Conservation (phyloP, 2,797 vertebrate genomes). For the Bradypodion pumilum region DNA sequence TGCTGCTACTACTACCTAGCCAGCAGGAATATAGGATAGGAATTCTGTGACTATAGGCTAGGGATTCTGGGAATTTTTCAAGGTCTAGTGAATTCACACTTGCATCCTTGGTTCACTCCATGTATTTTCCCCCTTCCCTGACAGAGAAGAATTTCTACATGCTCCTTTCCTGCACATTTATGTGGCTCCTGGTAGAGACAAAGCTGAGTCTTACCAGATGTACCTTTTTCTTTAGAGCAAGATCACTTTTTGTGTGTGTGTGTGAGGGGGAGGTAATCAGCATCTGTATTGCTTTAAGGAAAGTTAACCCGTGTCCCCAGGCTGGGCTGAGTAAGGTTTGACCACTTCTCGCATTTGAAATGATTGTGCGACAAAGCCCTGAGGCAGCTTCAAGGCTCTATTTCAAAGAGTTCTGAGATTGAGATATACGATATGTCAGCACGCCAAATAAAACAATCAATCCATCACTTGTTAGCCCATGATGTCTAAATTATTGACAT, state of each 20-base stretch:
- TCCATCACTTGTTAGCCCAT: constrained; percentile 6
- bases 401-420: not conserved
- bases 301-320: not conserved
- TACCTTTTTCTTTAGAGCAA: constrained; percentile 30
- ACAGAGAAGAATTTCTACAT: too few species aligned
- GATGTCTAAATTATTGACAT: constrained; percentile 14
- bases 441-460: not conserved
- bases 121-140: too few species aligned
- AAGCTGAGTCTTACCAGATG: not conserved
- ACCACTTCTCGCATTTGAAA: not conserved
- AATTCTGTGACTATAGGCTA: too few species aligned
- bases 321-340: not conserved
- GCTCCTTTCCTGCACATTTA: too few species aligned
- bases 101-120: too few species aligned
- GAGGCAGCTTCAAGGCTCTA: not conserved
- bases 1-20: too few species aligned
- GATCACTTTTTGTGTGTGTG: not conserved
- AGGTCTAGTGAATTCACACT: too few species aligned
- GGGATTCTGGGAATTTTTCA: too few species aligned
- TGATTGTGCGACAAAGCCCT: not conserved
- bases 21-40: too few species aligned
- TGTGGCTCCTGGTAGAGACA: too few species aligned
- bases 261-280: not conserved
- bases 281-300: not conserved
- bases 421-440: constrained; percentile 9